phyloP scores from a whole-genome alignment of 2,113 vertebrate genomes.

The Condylura cristata region DNA sequence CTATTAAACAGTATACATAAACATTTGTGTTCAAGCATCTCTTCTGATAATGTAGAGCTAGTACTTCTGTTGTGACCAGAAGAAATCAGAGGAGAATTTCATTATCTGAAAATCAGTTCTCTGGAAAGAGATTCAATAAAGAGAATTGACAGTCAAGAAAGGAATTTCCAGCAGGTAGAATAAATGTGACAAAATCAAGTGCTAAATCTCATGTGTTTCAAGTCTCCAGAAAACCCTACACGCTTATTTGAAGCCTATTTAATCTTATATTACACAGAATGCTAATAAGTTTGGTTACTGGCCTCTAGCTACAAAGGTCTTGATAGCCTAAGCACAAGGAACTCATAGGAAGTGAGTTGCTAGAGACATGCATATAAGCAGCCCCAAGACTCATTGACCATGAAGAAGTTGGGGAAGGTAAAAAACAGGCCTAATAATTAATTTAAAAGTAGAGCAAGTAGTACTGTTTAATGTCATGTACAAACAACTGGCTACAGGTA shows the following conservation, averaged over 20 bases:
- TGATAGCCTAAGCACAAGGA: slow-evolving; percentile 2
- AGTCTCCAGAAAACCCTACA: slow-evolving; percentile 36
- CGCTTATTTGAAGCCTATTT: slow-evolving; percentile 16
- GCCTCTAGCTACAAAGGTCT: neutral
- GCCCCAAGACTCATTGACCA: neutral
- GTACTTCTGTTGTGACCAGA: neutral
- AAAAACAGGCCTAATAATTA: neutral
- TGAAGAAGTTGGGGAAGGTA: neutral
- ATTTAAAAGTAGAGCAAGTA: neutral
- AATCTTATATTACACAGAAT: neutral
- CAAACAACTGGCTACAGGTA: neutral
- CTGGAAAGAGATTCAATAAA: neutral
- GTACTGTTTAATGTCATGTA: neutral
- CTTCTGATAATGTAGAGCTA: neutral
- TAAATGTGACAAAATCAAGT: slow-evolving; percentile 30
- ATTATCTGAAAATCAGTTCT: slow-evolving; percentile 35
- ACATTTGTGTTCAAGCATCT: slow-evolving; percentile 17
- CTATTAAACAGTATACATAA: neutral
- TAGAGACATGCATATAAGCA: neutral
- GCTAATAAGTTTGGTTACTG: slow-evolving; percentile 32
- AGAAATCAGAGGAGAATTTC: slow-evolving; percentile 11
- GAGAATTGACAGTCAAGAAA: slow-evolving; percentile 7
- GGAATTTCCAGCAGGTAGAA: neutral
- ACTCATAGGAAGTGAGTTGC: neutral
- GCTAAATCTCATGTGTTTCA: slow-evolving; percentile 30